A percentile compares a stretch with the other conserved stretches of the same genome.
Conservation (phyloP, 2,797 vertebrate genomes). For the Lagodon rhomboides region DNA sequence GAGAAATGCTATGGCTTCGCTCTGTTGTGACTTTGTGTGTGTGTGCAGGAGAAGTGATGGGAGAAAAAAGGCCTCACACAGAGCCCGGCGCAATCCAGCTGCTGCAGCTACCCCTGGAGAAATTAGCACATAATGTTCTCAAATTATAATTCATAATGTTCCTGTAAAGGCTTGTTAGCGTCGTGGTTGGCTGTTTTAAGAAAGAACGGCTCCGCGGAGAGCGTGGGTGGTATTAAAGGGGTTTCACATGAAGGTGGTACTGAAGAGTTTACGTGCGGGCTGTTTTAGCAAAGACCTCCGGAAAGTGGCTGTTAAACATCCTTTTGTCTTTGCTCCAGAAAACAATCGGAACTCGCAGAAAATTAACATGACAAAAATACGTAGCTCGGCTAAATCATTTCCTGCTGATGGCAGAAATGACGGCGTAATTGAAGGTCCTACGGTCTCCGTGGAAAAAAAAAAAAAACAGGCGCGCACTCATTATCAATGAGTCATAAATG, state of each 20-base stretch:
- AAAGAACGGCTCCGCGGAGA: slow-evolving; percentile 44
- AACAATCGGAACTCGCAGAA: not conserved
- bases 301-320: not conserved
- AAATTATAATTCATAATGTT: slow-evolving; percentile 79
- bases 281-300: not conserved
- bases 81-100: slow-evolving; percentile 28
- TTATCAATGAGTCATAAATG: slow-evolving; percentile 37
- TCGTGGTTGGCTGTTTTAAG: slow-evolving; percentile 42
- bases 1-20: slow-evolving; percentile 52
- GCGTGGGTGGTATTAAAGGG: not conserved
- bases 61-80: slow-evolving; percentile 60
- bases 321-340: not conserved
- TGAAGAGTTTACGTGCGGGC: slow-evolving; percentile 26
- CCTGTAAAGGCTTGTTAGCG: slow-evolving; percentile 74
- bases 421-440: slow-evolving; percentile 13
- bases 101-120: slow-evolving; percentile 62
- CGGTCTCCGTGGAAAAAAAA: not conserved
- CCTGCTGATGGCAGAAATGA: slow-evolving; percentile 3
- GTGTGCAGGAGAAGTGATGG: slow-evolving; percentile 11
- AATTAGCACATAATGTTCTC: slow-evolving; percentile 73
- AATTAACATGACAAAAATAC: not conserved
- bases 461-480: not conserved
- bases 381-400: slow-evolving; percentile 1
- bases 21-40: slow-evolving; percentile 42
- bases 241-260: too few relatives aligned